Base-by-base conservation (phyloP, 2,113 vertebrate species). In the Mirounga angustirostris region DNA sequence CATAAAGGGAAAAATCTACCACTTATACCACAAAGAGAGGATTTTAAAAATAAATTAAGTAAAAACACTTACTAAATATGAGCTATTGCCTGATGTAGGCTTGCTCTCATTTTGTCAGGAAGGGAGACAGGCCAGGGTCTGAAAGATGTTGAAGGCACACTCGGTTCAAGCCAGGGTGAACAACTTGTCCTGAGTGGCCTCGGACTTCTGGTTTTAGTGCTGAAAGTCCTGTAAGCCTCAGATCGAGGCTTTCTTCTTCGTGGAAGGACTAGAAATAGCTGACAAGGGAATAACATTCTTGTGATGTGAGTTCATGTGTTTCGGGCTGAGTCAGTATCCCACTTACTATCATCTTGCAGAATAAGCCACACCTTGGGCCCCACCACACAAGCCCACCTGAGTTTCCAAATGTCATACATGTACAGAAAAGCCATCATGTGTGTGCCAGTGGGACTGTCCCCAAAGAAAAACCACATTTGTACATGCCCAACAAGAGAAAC, bases 1-100 rank as follows among this genome's bases (percentile, higher is more conserved):
- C 65, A 26, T 81, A 96, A 80, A 52, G 79, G 82, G 50, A 88
- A 94, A 96, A 78, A 52, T 93, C 82, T 89, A 81, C 76, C 76
- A 59, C 52, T 93, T 91, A 56, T 89, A 54, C 71, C 61, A 86
- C 79, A 93, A 84, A 87, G 43, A 89, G 76, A 95, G 19, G 76
- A 85, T 33, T 46, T 54, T 22, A 94, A 87, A 96, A 94, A 89
- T 58, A 95, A 96, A 93, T 85, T 46, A 91, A 97, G 61, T 28
- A 40, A 86, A 85, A 97, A 89, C 58, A 67, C 36, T 81, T 59
- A 80, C 85, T 95, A 74, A 94, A 95, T 79, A 59, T 67, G 81
- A 86, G 74, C 79, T 79, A 67, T 79, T 90, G 71, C 61, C 69
- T 74, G 61, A 65, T 30, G 90, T 86, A 81, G 43, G 6, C 85